A percentile compares a stretch with the other conserved stretches of the same genome.
These are phyloP conservation scores for Lumbricus terrestris DNA, from an alignment of 2,888 invertebrate genomes.

Conservation along the genomic window DNA sequence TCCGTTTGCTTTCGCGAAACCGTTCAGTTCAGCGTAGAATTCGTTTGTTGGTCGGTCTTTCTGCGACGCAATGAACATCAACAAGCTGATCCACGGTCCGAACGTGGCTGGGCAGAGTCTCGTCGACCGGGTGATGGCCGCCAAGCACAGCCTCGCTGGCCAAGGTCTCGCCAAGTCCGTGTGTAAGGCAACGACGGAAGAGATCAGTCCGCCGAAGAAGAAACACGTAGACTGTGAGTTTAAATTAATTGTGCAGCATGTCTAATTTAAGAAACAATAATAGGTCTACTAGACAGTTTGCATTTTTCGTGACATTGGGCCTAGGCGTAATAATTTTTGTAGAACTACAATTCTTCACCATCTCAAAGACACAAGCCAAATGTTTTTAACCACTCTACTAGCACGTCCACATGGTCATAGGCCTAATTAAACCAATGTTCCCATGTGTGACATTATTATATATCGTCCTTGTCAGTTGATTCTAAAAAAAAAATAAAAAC, in stretches of 20 bases:
- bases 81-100: conserved; percentile 34
- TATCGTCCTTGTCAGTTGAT: no score
- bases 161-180: conserved; percentile 99
- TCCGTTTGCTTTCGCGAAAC: neutral
- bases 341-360: neutral
- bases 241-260: neutral
- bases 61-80: conserved; percentile 27
- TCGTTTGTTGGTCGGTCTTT: neutral
- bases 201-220: conserved; percentile 99
- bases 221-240: conserved; percentile 99
- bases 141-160: conserved; percentile 96
- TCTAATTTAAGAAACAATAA: neutral
- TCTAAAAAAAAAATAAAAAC: no score
- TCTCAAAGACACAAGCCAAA: neutral
- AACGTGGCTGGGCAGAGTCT: conserved; percentile 85
- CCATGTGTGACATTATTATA: no score
- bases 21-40: neutral
- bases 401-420: no score
- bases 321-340: neutral
- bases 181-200: conserved; percentile 99
- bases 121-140: conserved; percentile 94
- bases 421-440: no score
- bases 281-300: neutral
- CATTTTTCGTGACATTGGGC: no score
- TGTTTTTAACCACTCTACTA: no score